A percentile compares a stretch with the other conserved stretches of the same genome.
Conservation (phyloP, 2,113 vertebrate genomes). For the Centropus unirufus region DNA sequence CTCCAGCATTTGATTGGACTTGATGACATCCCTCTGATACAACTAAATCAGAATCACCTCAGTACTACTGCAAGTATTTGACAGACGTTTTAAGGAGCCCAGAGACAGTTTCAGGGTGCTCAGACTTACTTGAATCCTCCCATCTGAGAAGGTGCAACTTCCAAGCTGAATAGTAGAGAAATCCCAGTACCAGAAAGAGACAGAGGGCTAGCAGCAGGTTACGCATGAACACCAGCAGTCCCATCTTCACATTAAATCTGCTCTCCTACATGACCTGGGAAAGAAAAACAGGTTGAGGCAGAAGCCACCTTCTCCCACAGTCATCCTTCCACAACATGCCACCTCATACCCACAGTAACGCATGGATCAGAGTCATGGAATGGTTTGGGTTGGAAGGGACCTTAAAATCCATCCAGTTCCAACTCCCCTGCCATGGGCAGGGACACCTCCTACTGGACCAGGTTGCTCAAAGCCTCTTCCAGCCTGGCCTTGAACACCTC, state of each 20-base stretch:
- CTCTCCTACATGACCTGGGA: conserved; percentile 84
- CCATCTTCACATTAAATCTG: conserved; percentile 90
- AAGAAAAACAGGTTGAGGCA: conserved; percentile 3
- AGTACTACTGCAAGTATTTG: neutral
- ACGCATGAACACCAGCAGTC: conserved; percentile 90
- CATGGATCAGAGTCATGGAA: neutral
- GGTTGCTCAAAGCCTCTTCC: too few species aligned
- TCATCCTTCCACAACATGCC: neutral
- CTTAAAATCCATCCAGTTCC: too few species aligned
- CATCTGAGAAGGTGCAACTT: conserved; percentile 91
- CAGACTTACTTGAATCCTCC: conserved; percentile 94
- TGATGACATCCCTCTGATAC: neutral
- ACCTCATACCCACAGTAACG: fast-evolving
- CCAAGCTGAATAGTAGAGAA: conserved; percentile 94
- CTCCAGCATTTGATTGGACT: neutral
- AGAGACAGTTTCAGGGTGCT: neutral
- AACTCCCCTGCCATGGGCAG: too few species aligned
- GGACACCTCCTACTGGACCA: too few species aligned
- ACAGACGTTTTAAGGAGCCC: neutral
- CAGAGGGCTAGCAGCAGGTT: conserved; percentile 95
- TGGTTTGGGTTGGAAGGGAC: too few species aligned
- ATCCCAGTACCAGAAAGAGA: conserved; percentile 93
- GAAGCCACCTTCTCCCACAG: neutral
- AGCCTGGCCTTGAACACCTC: too few species aligned
- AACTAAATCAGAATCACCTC: neutral